Conservation (phyloP, 64 coral and sea anemone genomes). For the Montipora foliosa region DNA sequence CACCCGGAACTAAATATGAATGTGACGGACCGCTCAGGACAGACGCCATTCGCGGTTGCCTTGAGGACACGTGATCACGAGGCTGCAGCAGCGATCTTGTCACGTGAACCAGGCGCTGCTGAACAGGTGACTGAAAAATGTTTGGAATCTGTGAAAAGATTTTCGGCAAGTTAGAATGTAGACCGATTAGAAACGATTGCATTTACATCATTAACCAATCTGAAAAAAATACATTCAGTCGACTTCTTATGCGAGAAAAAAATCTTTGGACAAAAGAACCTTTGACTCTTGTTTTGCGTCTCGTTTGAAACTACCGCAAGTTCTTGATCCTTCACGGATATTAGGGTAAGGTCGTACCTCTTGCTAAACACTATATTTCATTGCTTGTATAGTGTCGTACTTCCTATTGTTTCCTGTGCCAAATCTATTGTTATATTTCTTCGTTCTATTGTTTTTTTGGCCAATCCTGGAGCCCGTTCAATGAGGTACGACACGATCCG, state of each 20-base stretch:
- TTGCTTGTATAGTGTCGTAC: too few species aligned
- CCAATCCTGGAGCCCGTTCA: too few species aligned
- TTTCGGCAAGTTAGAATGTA: not conserved
- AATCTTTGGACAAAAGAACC: not conserved
- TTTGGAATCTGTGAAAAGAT: not conserved
- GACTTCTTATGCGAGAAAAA: too few species aligned
- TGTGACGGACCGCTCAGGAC: constrained; percentile 86
- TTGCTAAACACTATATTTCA: too few species aligned
- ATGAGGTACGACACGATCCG: too few species aligned
- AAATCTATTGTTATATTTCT: too few species aligned
- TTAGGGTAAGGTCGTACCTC: too few species aligned
- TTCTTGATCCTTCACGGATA: not conserved
- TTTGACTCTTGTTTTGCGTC: not conserved
- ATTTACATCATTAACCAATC: too few species aligned
- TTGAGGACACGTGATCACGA: constrained; percentile 88
- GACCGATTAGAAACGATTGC: not conserved
- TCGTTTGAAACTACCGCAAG: too few species aligned
- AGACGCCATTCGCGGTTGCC: constrained; percentile 96
- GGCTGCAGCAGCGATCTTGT: constrained; percentile 87
- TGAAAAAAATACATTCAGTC: too few species aligned
- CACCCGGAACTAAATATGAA: constrained; percentile 95
- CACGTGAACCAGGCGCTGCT: constrained; percentile 94
- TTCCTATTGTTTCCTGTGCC: too few species aligned
- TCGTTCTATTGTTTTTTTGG: too few species aligned
- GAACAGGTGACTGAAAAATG: constrained; percentile 77